Base-by-base conservation (phyloP, 2,113 vertebrate species). In the Mystacornis crossleyi region DNA sequence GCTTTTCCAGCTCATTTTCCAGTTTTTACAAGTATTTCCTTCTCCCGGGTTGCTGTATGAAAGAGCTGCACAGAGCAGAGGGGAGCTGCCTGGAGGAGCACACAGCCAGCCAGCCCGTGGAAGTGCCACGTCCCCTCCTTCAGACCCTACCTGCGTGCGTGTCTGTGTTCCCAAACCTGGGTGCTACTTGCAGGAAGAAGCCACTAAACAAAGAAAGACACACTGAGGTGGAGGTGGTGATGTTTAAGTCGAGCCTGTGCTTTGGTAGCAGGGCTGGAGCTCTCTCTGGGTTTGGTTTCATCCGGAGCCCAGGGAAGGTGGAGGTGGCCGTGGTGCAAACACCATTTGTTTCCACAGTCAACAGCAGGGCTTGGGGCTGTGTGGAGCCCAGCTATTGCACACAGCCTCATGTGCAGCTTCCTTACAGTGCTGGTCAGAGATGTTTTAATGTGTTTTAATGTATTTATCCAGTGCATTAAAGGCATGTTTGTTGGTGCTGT, bases 101-200 rank as follows among this genome's bases (percentile, higher is more conserved):
- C 8, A 1, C 0, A 4, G 20, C 4, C 38, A 73, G 66, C 14
- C 14, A 9, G 74, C 58, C 5, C 0, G 0, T 7, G 55, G 55
- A 40, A 6, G 13, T 11, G 24, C 34, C 66, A 51, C 18, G 19
- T 61, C 36, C 19, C 45, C 23, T 74, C 51, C 38, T 78, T 50
- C 1, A 0, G 29, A 18, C 11, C 24, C 42, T 28, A 18, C 20
- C 7, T 2, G 0, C 18, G 38, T 10, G 7, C 13, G 4, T 0
- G 1, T 34, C 60, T 0, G 0, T 38, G 50, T 26, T 78, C 67
- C 67, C 85, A 78, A 80, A 81, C 26, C 69, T 54, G 62, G 73
- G 33, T 74, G 66, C 64, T 60, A 16, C 72, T 24, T 88, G 79
- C 55, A 55, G 75, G 40, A 74, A 78, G 62, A 33, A 82, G 47